phyloP scores from a whole-genome alignment of 2,797 vertebrate genomes.

The Sebastes taczanowskii region DNA sequence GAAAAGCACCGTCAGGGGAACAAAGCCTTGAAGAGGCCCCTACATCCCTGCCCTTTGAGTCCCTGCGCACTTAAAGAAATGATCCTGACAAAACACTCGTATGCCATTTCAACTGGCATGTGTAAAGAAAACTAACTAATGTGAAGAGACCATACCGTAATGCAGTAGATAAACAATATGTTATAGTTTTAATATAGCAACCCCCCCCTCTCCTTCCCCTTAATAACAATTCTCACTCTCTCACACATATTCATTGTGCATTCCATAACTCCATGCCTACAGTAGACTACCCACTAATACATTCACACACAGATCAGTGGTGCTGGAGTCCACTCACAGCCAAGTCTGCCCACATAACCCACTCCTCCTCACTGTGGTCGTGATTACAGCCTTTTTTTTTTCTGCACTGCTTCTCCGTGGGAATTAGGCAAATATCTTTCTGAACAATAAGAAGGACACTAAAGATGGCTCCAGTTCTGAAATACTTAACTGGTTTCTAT shows the following conservation, averaged over 20 bases:
- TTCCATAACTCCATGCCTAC: conserved; percentile 76
- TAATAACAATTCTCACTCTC: conserved; percentile 70
- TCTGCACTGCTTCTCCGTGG: conserved; percentile 71
- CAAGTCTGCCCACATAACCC: conserved; percentile 84
- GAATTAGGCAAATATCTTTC: conserved; percentile 76
- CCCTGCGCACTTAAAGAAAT: conserved; percentile 72
- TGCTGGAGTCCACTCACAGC: conserved; percentile 81
- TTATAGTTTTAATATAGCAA: conserved; percentile 48
- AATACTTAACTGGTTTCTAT: conserved; percentile 29
- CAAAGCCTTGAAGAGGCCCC: conserved; percentile 80
- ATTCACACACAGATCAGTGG: conserved; percentile 78
- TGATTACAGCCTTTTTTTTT: conserved; percentile 77
- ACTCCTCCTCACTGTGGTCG: conserved; percentile 83
- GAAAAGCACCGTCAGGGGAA: conserved; percentile 80
- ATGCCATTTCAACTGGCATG: conserved; percentile 41
- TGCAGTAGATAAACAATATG: conserved; percentile 65
- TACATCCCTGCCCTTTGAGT: conserved; percentile 74
- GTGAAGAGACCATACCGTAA: conserved; percentile 25
- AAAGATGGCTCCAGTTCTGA: conserved; percentile 33
- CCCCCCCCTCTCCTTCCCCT: conserved; percentile 25
- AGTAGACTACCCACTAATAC: conserved; percentile 79
- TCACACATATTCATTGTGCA: conserved; percentile 75
- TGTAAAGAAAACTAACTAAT: conserved; percentile 35
- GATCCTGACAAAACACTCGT: conserved; percentile 60
- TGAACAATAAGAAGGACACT: conserved; percentile 63